Evolutionary conservation across 2,113 vertebrate species (phyloP), one percentile per base, ranked within the genome.

Genomic region (Prionailurus bengalensis): DNA sequence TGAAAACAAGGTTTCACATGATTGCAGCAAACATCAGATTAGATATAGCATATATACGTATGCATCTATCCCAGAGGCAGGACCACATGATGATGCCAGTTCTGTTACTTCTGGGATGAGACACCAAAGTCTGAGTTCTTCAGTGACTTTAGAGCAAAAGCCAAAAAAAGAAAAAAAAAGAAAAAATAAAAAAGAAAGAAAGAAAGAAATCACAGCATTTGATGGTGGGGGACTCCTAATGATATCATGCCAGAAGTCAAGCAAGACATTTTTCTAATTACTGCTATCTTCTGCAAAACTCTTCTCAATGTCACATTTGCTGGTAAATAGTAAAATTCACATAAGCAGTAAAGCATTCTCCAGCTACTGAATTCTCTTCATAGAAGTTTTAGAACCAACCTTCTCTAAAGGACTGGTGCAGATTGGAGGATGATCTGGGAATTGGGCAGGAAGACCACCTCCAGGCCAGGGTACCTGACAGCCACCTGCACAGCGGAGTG

Each of bases 11-110:
- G 36, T 36, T 36, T 74, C 74, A 68, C 33, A 31, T 33, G 27
- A 23, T 16, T 15, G 7, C 33, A 53, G 76, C 16, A 36, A 48
- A 16, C 79, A 4, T 4, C 63, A 51, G 71, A 31, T 39, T 29
- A 76, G 27, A n/a, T 2, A 11, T 2, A 15, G 31, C 14, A n/a
- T 17, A 4, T 16, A 11, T 6, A 29, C 1, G 7, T 2, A 23
- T 0, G 2, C 1, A 15, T 9, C 39, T 1, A 61, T 23, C 19
- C 16, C 39, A 65, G 21, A 63, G n/a, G 7, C n/a, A 33, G 36
- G 10, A 17, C 71, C 53, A 0, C 0, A 6, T 1, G 25, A 4
- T n/a, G 6, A 68, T 0, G 0, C 1, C 19, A 4, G 17, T 21
- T 27, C n/a, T 48, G 0, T 33, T 3, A 1, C 89, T 85, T 96